Evolutionary conservation across 2,888 invertebrate genomes (phyloP), one percentile per base, ranked within the genome.

Genomic region (Eupithecia pulchellata): DNA sequence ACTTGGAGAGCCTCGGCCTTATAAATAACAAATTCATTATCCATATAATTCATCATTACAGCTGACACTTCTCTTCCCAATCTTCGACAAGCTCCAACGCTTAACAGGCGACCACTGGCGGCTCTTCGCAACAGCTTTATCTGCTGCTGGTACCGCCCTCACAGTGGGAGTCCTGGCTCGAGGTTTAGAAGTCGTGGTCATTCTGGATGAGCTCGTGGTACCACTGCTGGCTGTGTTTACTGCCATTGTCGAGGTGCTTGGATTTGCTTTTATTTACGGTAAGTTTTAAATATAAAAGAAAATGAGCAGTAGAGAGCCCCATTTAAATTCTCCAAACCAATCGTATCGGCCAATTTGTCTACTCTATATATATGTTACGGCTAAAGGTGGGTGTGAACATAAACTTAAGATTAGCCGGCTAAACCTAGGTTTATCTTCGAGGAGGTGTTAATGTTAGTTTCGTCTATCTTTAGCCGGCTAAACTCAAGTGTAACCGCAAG

Each of bases 181-280:
- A 72, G 92, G 93, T 4, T 70, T 93, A 20, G 87, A 88, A 36
- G 80, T 92, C 3, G 89, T 89, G 1, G 82, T 85, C 0, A 74
- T 92, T 14, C 63, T 94, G 47, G 94, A 94, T 73, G 91, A 91
- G 8, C 75, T 92, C 20, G 85, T 90, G 0, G 77, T 94, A 0
- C 93, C 94, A 6, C 82, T 92, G 0, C 77, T 94, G 0, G 87
- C 89, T 52, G 86, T 89, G 4, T 91, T 92, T 55, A 91, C 93
- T 0, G 83, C 89, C 13, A 83, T 89, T 1, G 79, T 91, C 25
- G 92, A 94, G 75, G 85, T 94, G 1, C 88, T 91, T 1, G 94
- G 92, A 66, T 93, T 94, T 73, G 91, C 91, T 11, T 93, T 91
- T 78, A 91, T 94, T 78, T 94, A 94, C 81, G 93, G 94, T 93